Percentiles rank a stretch among this genome's conserved stretches.
These are phyloP conservation scores for Delia radicum DNA, from an alignment of 1,140 invertebrate genomes.

Conservation along the genomic window DNA sequence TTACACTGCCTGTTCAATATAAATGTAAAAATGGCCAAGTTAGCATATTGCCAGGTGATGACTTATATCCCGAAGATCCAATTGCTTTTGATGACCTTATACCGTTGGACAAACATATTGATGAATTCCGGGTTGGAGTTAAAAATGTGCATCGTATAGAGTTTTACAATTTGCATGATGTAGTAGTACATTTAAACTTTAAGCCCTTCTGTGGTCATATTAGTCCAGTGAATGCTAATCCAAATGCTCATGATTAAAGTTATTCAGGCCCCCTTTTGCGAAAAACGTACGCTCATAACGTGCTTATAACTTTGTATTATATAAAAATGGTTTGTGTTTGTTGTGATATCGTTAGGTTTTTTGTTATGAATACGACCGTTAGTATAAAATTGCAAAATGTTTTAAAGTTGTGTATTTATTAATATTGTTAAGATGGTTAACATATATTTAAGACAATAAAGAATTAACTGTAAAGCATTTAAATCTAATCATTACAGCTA, in stretches of 20 bases:
- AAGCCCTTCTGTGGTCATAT: slow-evolving; percentile 41
- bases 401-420: too few species aligned
- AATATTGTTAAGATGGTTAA: too few species aligned
- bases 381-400: too few species aligned
- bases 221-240: slow-evolving; percentile 32
- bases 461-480: too few species aligned
- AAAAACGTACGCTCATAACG: too few species aligned
- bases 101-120: slow-evolving; percentile 35
- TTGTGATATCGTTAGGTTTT: too few species aligned
- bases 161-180: slow-evolving; percentile 36
- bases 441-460: too few species aligned
- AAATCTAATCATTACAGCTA: too few species aligned
- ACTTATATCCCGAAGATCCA: slow-evolving; percentile 48
- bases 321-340: too few species aligned
- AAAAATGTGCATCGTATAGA: slow-evolving; percentile 47
- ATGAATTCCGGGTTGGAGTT: slow-evolving; percentile 38
- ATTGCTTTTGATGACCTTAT: slow-evolving; percentile 33
- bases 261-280: too few species aligned
- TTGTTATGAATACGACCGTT: too few species aligned
- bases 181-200: slow-evolving; percentile 37
- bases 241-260: background rate
- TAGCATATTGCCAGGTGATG: slow-evolving; percentile 55
- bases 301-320: too few species aligned
- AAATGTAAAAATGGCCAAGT: slow-evolving; percentile 48
- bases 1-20: slow-evolving; percentile 57